Base-by-base conservation (phyloP, 2,113 vertebrate species). In the Tetrao urogallus region DNA sequence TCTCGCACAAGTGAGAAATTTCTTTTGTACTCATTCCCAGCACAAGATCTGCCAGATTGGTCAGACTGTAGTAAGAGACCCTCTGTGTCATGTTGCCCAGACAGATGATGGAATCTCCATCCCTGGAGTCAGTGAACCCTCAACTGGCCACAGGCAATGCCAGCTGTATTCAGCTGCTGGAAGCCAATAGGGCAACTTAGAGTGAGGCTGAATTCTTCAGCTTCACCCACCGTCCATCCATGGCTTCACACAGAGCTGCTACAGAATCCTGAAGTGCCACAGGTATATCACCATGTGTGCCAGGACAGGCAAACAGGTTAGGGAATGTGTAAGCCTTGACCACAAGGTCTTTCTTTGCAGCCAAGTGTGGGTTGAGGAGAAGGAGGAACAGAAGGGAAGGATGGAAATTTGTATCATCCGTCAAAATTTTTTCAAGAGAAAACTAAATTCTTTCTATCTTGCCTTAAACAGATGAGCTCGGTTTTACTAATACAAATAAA, bases 401-500 rank as follows among this genome's bases (percentile, higher is more conserved):
- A n/a, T 28, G 20, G 22, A 92, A 94, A 78, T 48, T 32, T 75
- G 45, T 79, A 54, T 69, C 14, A 67, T 64, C 57, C 61, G 30
- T 66, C 66, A 82, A 48, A 92, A 57, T 79, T 69, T 24, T 78
- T 67, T n/a, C 80, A 89, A 75, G 74, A 82, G 66, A 54, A 94
- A 94, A 79, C 27, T 28, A 65, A 91, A 88, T 70, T 84, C 36
- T 87, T 88, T 56, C 43, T 43, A 8, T 69, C 32, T 90, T 13
- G 48, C 48, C 54, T n/a, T 60, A 82, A 73, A 58, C 70, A 93
- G 45, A 48, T 12, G 75, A 83, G 15, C 80, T 61, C 81, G 34
- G 6, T 45, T 92, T 94, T 78, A 81, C 56, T 56, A 89, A 92
- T 77, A 83, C 14, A 80, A 90, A 64, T 89, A 85, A 94, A 67